Evolutionary conservation across 1,140 invertebrate genomes (phyloP).

Genomic region (Homarus americanus): DNA sequence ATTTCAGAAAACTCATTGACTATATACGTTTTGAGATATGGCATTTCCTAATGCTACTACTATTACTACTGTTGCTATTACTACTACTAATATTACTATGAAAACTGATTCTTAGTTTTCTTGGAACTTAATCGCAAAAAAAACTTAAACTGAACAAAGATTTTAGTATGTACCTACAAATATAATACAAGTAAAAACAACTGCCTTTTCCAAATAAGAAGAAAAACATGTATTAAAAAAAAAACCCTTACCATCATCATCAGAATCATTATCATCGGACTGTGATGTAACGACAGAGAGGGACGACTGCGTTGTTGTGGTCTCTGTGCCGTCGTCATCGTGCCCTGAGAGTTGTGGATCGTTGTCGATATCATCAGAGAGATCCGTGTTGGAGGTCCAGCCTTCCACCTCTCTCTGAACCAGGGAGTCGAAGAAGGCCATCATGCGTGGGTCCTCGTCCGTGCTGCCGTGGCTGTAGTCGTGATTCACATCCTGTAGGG

Average conservation of each 20-base stretch:
- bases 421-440: constrained; percentile 96
- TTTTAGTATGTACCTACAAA: background rate
- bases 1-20: no score
- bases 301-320: constrained; percentile 54
- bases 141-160: background rate
- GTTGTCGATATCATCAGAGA: constrained; percentile 61
- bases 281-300: constrained; percentile 51
- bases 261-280: constrained; percentile 66
- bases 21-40: no score
- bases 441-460: constrained; percentile 94
- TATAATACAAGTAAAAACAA: background rate
- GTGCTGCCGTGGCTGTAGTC: constrained; percentile 82
- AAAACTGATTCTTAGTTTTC: no score
- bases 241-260: constrained; percentile 16
- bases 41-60: no score
- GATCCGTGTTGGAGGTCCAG: constrained; percentile 75
- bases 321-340: constrained; percentile 53
- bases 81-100: no score
- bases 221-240: background rate
- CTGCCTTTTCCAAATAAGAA: background rate
- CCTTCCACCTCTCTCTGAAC: constrained; percentile 93
- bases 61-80: no score
- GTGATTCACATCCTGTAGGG: constrained; percentile 76
- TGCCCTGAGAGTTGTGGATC: constrained; percentile 24
- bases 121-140: no score